Evolutionary conservation across 2,888 invertebrate genomes (phyloP).

Genomic region (Plebejus argus): DNA sequence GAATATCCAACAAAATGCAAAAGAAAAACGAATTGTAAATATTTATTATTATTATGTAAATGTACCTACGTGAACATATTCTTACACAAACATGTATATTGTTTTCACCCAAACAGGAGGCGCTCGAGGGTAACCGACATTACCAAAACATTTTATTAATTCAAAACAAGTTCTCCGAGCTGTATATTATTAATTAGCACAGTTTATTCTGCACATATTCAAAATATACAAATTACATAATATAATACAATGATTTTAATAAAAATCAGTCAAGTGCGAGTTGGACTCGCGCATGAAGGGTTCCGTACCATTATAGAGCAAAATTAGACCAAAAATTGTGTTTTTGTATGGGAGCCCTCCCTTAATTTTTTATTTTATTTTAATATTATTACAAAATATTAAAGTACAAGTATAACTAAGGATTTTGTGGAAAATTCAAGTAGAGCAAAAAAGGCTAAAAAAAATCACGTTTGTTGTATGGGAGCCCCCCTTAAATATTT

Average conservation of each 20-base stretch:
- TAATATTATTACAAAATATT: no score
- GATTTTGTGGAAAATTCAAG: no score
- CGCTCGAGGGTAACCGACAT: not conserved
- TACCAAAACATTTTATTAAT: conserved; percentile 16
- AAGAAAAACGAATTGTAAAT: not conserved
- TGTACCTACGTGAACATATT: not conserved
- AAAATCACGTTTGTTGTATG: no score
- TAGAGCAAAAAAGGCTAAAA: no score
- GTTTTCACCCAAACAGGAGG: conserved; percentile 18
- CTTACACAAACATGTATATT: not conserved
- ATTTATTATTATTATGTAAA: not conserved
- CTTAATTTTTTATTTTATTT: no score
- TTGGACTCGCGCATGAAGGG: no score
- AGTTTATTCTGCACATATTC: not conserved
- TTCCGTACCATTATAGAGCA: no score
- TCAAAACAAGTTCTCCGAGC: conserved; percentile 24
- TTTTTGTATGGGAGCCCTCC: no score
- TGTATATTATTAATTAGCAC: not conserved
- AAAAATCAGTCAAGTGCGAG: not conserved
- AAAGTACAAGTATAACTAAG: no score
- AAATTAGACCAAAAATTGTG: no score
- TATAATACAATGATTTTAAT: not conserved
- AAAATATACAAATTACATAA: conserved; percentile 25
- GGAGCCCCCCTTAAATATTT: no score
- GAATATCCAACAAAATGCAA: not conserved